Conservation (phyloP, 1,140 invertebrate species). For the Drosophila pallidifrons region DNA sequence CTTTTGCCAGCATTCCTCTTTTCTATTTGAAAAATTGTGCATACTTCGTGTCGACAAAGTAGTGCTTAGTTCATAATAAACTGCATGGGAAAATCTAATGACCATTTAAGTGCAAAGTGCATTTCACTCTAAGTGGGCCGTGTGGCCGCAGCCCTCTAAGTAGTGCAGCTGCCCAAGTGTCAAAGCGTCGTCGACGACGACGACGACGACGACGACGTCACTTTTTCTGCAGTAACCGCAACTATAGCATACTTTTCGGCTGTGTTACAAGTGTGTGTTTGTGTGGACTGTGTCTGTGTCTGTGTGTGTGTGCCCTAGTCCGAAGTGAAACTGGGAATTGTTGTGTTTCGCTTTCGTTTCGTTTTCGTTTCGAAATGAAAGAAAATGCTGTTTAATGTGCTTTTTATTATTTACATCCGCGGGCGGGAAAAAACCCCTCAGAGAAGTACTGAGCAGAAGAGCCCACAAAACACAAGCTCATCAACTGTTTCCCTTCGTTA, state of each 20-base stretch:
- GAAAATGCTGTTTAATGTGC: constrained; percentile 83
- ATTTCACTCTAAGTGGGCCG: constrained; percentile 61
- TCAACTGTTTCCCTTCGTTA: constrained; percentile 48
- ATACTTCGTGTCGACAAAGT: constrained; percentile 3
- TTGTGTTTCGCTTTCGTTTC: constrained; percentile 75
- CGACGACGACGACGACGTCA: constrained; percentile 31
- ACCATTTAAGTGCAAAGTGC: constrained; percentile 59
- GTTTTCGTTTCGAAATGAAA: constrained; percentile 80
- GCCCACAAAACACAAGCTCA: constrained; percentile 60
- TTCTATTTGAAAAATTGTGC: neutral
- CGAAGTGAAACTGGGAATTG: constrained; percentile 64
- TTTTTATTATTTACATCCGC: constrained; percentile 82
- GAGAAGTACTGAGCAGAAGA: constrained; percentile 14
- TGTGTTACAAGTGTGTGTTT: neutral
- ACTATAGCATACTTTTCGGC: constrained; percentile 67
- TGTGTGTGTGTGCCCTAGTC: constrained; percentile 42
- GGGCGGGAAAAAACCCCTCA: constrained; percentile 24
- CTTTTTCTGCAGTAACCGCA: constrained; percentile 9
- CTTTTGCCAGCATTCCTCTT: neutral
- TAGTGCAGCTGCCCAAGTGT: constrained; percentile 72
- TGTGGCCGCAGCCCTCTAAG: constrained; percentile 47
- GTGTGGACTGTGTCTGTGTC: constrained; percentile 9
- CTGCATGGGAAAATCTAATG: constrained; percentile 33
- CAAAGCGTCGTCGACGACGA: constrained; percentile 57
- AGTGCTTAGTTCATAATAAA: constrained; percentile 22